Evolutionary conservation across 2,113 vertebrate genomes (phyloP).

Genomic region (Castor canadensis): DNA sequence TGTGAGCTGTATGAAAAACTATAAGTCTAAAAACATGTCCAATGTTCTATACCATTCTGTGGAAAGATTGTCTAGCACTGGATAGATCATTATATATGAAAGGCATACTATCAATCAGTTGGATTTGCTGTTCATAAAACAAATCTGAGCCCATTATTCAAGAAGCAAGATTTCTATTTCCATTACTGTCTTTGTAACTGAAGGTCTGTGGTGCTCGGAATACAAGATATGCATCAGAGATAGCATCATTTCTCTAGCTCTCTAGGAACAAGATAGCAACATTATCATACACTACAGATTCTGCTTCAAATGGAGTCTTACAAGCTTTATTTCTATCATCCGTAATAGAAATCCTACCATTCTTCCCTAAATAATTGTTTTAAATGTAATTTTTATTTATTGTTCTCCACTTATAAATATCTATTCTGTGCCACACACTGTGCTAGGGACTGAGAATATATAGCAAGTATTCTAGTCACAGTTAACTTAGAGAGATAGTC

Average conservation of each 20-base stretch:
- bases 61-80: slow-evolving; percentile 41
- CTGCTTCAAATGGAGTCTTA: neutral
- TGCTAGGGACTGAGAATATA: neutral
- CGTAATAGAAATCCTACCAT: neutral
- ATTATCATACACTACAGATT: neutral
- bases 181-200: slow-evolving; percentile 44
- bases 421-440: neutral
- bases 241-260: neutral
- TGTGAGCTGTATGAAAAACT: slow-evolving; percentile 54
- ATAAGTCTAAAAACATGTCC: slow-evolving; percentile 8
- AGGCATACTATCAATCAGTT: slow-evolving; percentile 7
- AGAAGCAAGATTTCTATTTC: slow-evolving; percentile 41
- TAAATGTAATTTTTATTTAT: neutral
- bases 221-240: neutral
- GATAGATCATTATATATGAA: slow-evolving; percentile 39
- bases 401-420: neutral
- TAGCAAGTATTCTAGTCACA: neutral
- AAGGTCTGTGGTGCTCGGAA: slow-evolving; percentile 35
- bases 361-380: neutral
- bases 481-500: neutral
- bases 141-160: slow-evolving; percentile 43
- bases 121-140: slow-evolving; percentile 36
- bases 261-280: neutral
- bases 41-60: slow-evolving; percentile 9
- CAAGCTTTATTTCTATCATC: neutral